Evolutionary conservation across 35 echinoderm and acorn worm genomes (phyloP).

Genomic region (Antedon bifida): DNA sequence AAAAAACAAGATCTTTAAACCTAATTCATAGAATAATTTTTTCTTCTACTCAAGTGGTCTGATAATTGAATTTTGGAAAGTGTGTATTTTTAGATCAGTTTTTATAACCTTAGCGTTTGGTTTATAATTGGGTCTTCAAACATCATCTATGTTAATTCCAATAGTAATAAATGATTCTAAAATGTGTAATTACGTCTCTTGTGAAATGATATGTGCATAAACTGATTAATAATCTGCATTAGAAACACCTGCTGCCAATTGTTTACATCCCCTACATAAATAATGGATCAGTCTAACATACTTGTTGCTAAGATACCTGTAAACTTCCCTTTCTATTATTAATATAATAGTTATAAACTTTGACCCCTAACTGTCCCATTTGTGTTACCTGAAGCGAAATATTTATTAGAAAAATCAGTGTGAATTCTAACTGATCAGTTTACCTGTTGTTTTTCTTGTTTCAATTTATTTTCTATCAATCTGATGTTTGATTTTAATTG

Average conservation of each 20-base stretch:
- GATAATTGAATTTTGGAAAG: too few species aligned
- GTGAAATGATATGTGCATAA: not conserved
- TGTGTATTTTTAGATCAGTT: too few species aligned
- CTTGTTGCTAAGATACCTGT: not conserved
- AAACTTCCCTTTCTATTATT: not conserved
- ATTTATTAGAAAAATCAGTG: not conserved
- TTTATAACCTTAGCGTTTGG: too few species aligned
- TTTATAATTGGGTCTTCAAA: too few species aligned
- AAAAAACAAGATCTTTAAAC: too few species aligned
- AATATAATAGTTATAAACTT: not conserved
- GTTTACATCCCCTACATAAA: not conserved
- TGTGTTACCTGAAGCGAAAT: not conserved
- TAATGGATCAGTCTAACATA: not conserved
- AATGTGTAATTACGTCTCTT: too few species aligned
- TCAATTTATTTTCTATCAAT: too few species aligned
- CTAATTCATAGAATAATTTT: too few species aligned
- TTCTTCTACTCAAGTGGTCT: too few species aligned
- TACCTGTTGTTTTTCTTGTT: not conserved
- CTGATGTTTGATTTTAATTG: too few species aligned
- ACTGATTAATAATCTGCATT: not conserved
- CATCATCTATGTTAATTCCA: too few species aligned
- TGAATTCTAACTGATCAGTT: not conserved
- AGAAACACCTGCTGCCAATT: not conserved
- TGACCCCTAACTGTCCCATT: not conserved
- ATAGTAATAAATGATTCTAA: too few species aligned